phyloP scores from a whole-genome alignment of 2,113 vertebrate genomes.

The Gymnarchus niloticus region DNA sequence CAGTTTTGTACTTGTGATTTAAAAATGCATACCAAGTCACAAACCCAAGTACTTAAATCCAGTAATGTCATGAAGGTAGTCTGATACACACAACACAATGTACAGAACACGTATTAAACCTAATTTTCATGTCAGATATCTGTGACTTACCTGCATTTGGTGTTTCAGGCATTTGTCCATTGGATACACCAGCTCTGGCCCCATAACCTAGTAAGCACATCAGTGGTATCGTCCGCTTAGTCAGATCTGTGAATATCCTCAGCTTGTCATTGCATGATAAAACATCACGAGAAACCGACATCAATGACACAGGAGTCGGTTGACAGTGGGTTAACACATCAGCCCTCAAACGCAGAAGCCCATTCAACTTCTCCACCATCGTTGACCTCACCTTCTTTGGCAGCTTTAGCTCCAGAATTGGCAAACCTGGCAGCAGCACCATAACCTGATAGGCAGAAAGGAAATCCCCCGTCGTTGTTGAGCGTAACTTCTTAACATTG shows the following conservation, averaged over 20 bases:
- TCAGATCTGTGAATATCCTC: background rate
- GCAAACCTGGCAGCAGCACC: conserved; percentile 30
- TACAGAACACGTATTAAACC: conserved; percentile 4
- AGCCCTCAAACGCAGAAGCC: background rate
- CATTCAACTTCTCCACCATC: background rate
- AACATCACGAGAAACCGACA: background rate
- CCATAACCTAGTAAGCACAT: conserved; percentile 42
- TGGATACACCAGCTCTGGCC: conserved; percentile 33
- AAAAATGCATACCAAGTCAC: background rate
- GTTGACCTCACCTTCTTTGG: conserved; percentile 47
- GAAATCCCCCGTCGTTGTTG: background rate
- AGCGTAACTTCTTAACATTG: background rate
- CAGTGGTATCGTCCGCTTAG: background rate
- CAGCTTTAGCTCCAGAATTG: conserved; percentile 34
- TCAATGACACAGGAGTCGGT: background rate
- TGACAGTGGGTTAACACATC: background rate
- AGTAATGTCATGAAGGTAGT: background rate
- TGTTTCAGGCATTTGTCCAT: conserved; percentile 39
- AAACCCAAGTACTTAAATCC: background rate
- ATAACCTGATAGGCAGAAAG: conserved; percentile 26
- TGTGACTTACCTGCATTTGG: conserved; percentile 41
- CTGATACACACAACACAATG: conserved; percentile 1
- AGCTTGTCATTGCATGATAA: background rate
- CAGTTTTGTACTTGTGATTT: no score
- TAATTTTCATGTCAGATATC: background rate